Conservation (phyloP, 2,113 vertebrate genomes). For the Piprites chloris region DNA sequence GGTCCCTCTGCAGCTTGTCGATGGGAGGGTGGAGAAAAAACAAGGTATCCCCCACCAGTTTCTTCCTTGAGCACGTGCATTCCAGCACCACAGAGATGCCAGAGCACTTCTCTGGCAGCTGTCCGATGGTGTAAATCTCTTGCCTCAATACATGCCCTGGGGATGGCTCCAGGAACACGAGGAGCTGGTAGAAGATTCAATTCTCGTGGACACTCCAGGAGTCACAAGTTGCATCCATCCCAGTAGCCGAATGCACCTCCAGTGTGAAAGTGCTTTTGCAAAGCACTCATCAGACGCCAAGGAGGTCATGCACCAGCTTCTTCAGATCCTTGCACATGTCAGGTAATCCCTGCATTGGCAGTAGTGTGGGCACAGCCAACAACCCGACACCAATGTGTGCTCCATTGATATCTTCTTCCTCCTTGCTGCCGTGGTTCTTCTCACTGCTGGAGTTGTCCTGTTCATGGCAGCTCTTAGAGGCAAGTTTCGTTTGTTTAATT, state of each 20-base stretch:
- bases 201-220: background rate
- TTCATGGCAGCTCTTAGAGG: background rate
- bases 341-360: background rate
- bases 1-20: rapidly evolving
- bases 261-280: background rate
- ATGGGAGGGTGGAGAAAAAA: background rate
- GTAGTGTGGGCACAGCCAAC: background rate
- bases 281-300: background rate
- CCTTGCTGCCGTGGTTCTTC: background rate
- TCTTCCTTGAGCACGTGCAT: background rate
- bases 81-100: background rate
- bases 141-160: background rate
- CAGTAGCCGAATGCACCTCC: background rate
- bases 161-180: background rate
- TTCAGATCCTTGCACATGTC: background rate
- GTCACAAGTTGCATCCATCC: no score
- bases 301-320: background rate
- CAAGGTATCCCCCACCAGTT: background rate
- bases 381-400: background rate
- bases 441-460: background rate
- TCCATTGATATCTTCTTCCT: background rate
- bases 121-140: background rate
- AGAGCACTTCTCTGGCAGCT: background rate
- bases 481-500: background rate
- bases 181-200: background rate